A percentile compares a stretch with the other conserved stretches of the same genome.
Conservation (phyloP, 2,797 vertebrate species). For the Buphagus erythrorhynchus region DNA sequence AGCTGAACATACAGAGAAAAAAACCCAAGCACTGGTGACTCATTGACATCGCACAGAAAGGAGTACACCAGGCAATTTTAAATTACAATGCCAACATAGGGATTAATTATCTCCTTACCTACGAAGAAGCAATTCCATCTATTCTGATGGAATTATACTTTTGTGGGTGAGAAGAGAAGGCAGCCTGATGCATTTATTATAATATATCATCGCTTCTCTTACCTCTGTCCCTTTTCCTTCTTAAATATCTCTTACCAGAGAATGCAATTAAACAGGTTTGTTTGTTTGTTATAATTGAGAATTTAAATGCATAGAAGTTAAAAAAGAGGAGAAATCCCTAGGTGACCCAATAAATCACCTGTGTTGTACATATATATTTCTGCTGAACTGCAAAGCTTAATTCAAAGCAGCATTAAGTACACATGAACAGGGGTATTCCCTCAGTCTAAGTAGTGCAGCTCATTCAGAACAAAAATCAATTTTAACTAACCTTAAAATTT, state of each 20-base stretch:
- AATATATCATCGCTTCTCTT: constrained; percentile 32
- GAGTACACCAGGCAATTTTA: neutral
- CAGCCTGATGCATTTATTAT: neutral
- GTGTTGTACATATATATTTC: constrained; percentile 20
- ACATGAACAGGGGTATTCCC: neutral
- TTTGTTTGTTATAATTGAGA: constrained; percentile 49
- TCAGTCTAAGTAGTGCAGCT: neutral
- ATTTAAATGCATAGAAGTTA: constrained; percentile 18
- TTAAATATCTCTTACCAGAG: constrained; percentile 19
- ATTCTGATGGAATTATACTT: constrained; percentile 4
- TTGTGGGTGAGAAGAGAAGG: neutral
- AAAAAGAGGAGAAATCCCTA: constrained; percentile 22
- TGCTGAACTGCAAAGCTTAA: constrained; percentile 17
- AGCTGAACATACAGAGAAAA: constrained; percentile 10
- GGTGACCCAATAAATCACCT: constrained; percentile 50
- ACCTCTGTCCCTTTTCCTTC: constrained; percentile 54
- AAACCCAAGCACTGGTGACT: neutral
- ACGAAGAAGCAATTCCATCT: neutral
- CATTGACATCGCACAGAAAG: neutral
- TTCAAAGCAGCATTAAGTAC: neutral
- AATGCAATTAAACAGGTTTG: constrained; percentile 44
- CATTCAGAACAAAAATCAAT: constrained; percentile 31
- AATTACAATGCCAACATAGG: neutral
- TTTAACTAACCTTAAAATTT: constrained; percentile 64
- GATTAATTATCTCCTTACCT: constrained; percentile 6